These are phyloP conservation scores for Coracias cyanogaster DNA, from an alignment of 2,797 vertebrate genomes.

Conservation along the genomic window DNA sequence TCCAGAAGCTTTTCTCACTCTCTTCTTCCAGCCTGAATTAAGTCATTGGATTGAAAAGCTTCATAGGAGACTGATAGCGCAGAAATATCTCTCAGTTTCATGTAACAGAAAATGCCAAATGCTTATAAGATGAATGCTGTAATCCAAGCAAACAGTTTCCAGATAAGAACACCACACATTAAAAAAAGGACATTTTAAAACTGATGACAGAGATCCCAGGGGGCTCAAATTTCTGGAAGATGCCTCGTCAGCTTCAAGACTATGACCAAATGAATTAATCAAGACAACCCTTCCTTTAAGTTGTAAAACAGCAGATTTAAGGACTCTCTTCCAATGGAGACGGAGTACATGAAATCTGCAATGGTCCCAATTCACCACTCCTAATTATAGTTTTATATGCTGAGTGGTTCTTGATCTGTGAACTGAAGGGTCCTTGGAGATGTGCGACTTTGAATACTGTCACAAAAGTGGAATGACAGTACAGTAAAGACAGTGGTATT, in stretches of 20 bases:
- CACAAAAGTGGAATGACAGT: neutral
- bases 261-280: constrained; percentile 78
- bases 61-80: constrained; percentile 38
- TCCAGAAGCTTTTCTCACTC: constrained; percentile 53
- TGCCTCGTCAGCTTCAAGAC: constrained; percentile 78
- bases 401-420: constrained; percentile 62
- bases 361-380: constrained; percentile 71
- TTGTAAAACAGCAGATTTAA: constrained; percentile 82
- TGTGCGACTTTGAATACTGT: neutral
- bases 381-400: constrained; percentile 80
- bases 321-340: constrained; percentile 74
- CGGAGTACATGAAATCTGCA: constrained; percentile 78
- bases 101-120: constrained; percentile 50
- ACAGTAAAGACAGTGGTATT: neutral
- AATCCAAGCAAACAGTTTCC: constrained; percentile 60
- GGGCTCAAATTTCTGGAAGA: constrained; percentile 72
- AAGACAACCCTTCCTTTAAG: constrained; percentile 68
- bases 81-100: constrained; percentile 37
- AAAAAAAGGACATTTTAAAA: constrained; percentile 64
- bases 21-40: constrained; percentile 37
- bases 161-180: constrained; percentile 37
- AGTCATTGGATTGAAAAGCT: constrained; percentile 40
- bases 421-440: constrained; percentile 27
- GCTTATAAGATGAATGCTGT: constrained; percentile 38
- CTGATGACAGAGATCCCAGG: constrained; percentile 72